These are phyloP conservation scores for Iguana delicatissima DNA, from an alignment of 2,797 vertebrate species.

Conservation along the genomic window DNA sequence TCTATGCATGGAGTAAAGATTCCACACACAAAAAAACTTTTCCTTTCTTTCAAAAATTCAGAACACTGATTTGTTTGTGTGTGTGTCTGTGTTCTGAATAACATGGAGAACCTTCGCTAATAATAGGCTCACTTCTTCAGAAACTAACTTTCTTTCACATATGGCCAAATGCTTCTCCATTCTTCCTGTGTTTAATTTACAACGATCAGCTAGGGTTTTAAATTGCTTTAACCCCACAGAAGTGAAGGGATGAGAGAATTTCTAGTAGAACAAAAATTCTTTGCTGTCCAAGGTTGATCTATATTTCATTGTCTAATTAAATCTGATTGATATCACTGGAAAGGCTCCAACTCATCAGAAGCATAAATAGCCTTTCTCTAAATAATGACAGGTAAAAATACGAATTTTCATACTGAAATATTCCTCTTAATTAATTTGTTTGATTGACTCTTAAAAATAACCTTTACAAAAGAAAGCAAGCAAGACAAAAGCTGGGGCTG, in stretches of 20 bases:
- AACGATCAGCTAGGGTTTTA: not conserved
- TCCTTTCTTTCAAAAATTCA: too few relatives aligned
- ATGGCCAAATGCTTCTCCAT: not conserved
- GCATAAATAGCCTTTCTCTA: conserved; percentile 14
- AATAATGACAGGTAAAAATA: not conserved
- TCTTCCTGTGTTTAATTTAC: not conserved
- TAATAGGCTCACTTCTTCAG: not conserved
- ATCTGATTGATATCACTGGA: not conserved
- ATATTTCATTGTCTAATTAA: not conserved
- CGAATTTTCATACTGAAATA: conserved; percentile 20
- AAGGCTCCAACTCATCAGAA: not conserved
- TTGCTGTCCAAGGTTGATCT: not conserved
- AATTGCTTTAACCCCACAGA: not conserved
- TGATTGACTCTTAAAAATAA: not conserved
- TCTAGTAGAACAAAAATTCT: not conserved
- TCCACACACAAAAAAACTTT: too few relatives aligned
- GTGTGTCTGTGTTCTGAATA: too few relatives aligned
- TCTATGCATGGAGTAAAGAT: not conserved
- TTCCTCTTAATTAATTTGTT: not conserved
- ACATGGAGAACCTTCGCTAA: too few relatives aligned
- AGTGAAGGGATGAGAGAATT: not conserved
- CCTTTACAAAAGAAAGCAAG: not conserved
- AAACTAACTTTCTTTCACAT: not conserved
- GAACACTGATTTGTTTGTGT: too few relatives aligned
- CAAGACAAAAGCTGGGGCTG: not conserved